Base-by-base conservation (phyloP, 2,113 vertebrate genomes). In the Ctenomys sociabilis region DNA sequence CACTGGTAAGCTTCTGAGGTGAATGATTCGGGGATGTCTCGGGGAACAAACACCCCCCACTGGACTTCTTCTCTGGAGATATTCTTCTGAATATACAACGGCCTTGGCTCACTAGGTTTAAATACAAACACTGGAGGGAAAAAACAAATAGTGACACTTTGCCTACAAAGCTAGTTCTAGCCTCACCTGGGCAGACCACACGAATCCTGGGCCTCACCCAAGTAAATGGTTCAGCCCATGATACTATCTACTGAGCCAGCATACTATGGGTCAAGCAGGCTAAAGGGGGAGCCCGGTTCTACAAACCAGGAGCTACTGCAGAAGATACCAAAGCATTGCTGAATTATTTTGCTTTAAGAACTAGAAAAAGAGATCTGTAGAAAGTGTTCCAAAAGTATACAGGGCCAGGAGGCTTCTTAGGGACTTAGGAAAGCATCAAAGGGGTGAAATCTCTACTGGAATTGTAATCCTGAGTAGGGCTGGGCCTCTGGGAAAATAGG, bases 121-220 rank as follows among this genome's bases (percentile, higher is more conserved):
- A 99, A 99, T 87, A 99, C 98, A 97, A 99, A 99, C 98, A 99
- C 99, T 99, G 98, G 57, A 97, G 81, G 49, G 85, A 40, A 95
- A 96, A 98, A 97, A 77, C 2, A 96, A 12, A 95, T 0, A 61
- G 43, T 64, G 63, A 96, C 32, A 77, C 70, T 95, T 90, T 80
- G 88, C 78, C 35, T 59, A 57, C 52, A 94, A 83, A 94, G 64
- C 64, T 49, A 64, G 83, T 73, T 88, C 54, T 40, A 72, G 19
- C 28, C 32, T 84, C 21, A 91, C 66, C 22, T 0, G 40, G 40
- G 37, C 12, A 89, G 82, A 43, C 1, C 28, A 63, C 4, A 89
- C 3, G 22, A 86, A 73, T 26, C 7, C 75, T 90, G 70, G 28
- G 81, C 85, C 84, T 85, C 52, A 73, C 8, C 3, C 45, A n/a